phyloP scores from a whole-genome alignment of 1,140 invertebrate genomes.

The Thaumatotibia leucotreta region DNA sequence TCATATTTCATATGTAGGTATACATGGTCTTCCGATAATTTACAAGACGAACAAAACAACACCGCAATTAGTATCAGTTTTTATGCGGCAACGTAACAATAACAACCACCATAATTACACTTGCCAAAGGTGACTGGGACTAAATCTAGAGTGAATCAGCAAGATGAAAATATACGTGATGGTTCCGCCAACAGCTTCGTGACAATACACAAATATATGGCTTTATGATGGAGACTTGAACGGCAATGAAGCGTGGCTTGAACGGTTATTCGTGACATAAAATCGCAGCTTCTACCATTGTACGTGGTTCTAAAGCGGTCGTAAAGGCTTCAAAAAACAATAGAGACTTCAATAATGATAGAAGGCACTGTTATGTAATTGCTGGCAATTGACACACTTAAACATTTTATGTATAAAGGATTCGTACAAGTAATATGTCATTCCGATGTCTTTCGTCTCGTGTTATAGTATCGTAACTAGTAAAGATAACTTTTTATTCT shows the following conservation, averaged over 20 bases:
- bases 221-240: neutral
- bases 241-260: neutral
- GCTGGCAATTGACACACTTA: neutral
- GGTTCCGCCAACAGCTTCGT: neutral
- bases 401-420: neutral
- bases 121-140: neutral
- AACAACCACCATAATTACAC: neutral
- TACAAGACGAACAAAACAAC: neutral
- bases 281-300: neutral
- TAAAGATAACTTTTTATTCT: neutral
- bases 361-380: neutral
- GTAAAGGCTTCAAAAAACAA: neutral
- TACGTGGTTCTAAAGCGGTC: neutral
- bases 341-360: neutral
- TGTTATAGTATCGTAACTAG: neutral
- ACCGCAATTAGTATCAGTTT: neutral
- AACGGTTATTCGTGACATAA: constrained; percentile 1
- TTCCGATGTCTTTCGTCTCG: neutral
- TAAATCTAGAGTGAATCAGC: neutral
- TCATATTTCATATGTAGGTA: too few species aligned
- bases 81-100: neutral
- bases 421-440: neutral
- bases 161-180: neutral
- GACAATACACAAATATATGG: neutral
- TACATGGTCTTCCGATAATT: neutral